Percentiles rank a stretch among this genome's conserved stretches.
These are phyloP conservation scores for Spermophilus dauricus DNA, from an alignment of 2,113 vertebrate species.

Conservation along the genomic window DNA sequence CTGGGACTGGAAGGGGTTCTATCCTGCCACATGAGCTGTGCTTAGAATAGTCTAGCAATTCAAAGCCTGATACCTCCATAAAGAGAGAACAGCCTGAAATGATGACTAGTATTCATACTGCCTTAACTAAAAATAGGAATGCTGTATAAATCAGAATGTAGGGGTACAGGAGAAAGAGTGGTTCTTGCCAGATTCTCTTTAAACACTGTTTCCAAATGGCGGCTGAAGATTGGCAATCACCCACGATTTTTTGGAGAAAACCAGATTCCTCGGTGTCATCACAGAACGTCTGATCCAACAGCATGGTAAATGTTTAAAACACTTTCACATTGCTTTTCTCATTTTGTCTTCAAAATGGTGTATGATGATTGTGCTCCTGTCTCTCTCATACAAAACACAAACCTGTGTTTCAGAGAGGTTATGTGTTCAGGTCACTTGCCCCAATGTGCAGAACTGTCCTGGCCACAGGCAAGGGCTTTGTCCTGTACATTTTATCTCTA, in stretches of 20 bases:
- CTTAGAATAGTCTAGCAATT: background rate
- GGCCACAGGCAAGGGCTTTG: background rate
- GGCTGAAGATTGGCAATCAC: background rate
- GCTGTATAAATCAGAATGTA: background rate
- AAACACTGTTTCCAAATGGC: background rate
- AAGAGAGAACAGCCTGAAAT: background rate
- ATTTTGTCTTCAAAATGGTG: background rate
- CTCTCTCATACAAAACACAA: background rate
- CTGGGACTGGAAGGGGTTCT: background rate
- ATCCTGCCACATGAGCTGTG: background rate
- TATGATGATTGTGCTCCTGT: background rate
- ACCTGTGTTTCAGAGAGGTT: background rate
- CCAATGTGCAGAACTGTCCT: background rate
- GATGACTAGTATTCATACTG: background rate
- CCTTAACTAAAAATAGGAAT: conserved; percentile 30
- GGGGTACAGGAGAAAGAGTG: background rate
- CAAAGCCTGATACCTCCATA: background rate
- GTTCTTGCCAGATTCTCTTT: background rate
- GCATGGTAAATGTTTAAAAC: conserved; percentile 13
- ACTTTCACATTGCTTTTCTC: background rate
- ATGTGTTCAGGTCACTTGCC: background rate
- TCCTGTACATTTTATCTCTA: background rate
- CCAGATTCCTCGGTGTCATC: background rate
- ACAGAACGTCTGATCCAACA: background rate
- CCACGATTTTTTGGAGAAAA: background rate